Percentiles rank a stretch among this genome's conserved stretches.
These are phyloP conservation scores for Tuta absoluta DNA, from an alignment of 2,888 invertebrate species.

Conservation along the genomic window DNA sequence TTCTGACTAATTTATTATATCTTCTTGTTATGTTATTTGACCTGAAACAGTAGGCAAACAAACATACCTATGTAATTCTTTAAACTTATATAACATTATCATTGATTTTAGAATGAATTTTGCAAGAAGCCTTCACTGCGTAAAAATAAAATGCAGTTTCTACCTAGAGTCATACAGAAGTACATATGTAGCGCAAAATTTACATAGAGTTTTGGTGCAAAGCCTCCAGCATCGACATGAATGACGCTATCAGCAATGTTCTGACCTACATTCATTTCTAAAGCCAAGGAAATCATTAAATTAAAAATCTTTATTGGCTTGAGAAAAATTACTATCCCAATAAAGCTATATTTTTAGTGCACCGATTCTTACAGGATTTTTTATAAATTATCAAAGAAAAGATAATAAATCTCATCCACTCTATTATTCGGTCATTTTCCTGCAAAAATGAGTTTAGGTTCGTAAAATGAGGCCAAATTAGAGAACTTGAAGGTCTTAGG, in stretches of 20 bases:
- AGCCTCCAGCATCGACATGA: background rate
- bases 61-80: background rate
- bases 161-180: background rate
- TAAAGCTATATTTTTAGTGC: no score
- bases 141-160: background rate
- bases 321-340: background rate
- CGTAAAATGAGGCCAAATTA: no score
- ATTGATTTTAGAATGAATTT: background rate
- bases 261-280: conserved; percentile 13
- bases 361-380: no score
- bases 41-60: background rate
- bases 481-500: no score
- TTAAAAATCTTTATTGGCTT: background rate
- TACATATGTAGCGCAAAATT: conserved; percentile 7
- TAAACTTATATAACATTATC: no score
- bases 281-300: background rate
- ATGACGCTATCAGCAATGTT: background rate
- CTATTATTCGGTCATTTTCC: no score
- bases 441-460: no score
- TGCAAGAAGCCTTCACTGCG: background rate
- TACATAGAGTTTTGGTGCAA: conserved; percentile 16
- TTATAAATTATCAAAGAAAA: no score
- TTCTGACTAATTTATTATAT: background rate
- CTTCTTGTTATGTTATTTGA: background rate
- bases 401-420: no score